phyloP scores from a whole-genome alignment of 2,113 vertebrate species.

The Nesospiza acunhae region DNA sequence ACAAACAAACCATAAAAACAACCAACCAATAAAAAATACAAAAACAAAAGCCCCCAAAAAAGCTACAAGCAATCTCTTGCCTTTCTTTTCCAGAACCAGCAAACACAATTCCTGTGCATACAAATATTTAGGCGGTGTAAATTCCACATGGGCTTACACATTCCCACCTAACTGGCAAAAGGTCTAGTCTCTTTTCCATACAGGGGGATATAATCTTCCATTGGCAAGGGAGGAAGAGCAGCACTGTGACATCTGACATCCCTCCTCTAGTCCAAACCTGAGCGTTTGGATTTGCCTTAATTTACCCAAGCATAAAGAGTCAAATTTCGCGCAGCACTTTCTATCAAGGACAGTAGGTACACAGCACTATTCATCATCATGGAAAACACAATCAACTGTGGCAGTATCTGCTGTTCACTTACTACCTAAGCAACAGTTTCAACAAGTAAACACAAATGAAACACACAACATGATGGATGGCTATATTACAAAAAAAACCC shows the following conservation, averaged over 20 bases:
- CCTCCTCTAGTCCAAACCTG: background rate
- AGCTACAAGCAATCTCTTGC: background rate
- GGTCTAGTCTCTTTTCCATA: background rate
- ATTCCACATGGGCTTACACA: background rate
- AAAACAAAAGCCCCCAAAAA: background rate
- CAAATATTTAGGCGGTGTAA: background rate
- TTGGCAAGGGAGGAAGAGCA: background rate
- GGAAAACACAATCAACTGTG: background rate
- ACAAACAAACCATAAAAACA: too few relatives aligned
- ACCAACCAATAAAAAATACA: background rate
- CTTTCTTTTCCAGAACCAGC: background rate
- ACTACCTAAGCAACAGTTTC: background rate
- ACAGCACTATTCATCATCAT: background rate
- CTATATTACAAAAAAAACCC: background rate
- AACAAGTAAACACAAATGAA: background rate
- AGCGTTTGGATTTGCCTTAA: background rate
- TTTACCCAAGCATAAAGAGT: background rate
- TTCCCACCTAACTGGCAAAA: background rate
- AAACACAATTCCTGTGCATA: background rate
- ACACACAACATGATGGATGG: accelerated
- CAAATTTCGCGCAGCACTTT: background rate
- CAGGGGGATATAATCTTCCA: background rate
- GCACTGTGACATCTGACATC: background rate
- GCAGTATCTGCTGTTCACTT: background rate
- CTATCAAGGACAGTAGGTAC: background rate